Conservation (phyloP, 1,140 invertebrate genomes). For the Dufourea novaeangliae region DNA sequence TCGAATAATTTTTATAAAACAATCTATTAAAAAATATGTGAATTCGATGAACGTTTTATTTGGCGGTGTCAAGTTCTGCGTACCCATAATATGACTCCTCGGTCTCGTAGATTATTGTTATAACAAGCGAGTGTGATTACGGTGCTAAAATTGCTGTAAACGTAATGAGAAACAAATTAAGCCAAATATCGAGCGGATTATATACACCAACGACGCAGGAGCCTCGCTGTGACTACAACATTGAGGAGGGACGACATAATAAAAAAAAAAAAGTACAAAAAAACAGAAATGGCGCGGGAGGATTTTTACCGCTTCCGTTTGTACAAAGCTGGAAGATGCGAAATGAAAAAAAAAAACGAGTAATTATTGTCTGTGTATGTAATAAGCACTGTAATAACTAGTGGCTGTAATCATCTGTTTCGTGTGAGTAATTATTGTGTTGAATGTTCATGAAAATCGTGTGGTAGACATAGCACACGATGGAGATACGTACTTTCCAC, state of each 20-base stretch:
- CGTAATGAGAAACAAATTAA: conserved; percentile 55
- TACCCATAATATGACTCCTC: background rate
- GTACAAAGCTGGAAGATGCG: conserved; percentile 54
- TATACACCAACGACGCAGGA: conserved; percentile 46
- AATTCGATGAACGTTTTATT: too few species aligned
- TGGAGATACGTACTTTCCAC: background rate
- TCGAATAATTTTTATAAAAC: too few species aligned
- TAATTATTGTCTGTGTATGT: conserved; percentile 6
- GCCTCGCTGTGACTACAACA: conserved; percentile 43
- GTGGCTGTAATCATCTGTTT: background rate
- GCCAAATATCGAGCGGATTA: conserved; percentile 44
- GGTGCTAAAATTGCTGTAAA: conserved; percentile 49
- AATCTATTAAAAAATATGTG: too few species aligned
- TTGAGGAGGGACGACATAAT: conserved; percentile 14
- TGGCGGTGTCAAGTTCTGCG: conserved; percentile 20
- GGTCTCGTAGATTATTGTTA: conserved; percentile 36
- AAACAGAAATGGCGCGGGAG: background rate
- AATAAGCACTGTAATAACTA: conserved; percentile 50
- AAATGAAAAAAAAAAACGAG: conserved; percentile 25
- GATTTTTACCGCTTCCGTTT: conserved; percentile 27
- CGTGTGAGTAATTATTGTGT: conserved; percentile 18
- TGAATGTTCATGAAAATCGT: background rate
- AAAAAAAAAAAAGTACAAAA: conserved; percentile 28
- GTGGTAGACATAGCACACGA: background rate
- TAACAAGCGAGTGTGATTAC: conserved; percentile 55